phyloP scores from a whole-genome alignment of 1,140 invertebrate species.

The Pogonognathellus flavescens region DNA sequence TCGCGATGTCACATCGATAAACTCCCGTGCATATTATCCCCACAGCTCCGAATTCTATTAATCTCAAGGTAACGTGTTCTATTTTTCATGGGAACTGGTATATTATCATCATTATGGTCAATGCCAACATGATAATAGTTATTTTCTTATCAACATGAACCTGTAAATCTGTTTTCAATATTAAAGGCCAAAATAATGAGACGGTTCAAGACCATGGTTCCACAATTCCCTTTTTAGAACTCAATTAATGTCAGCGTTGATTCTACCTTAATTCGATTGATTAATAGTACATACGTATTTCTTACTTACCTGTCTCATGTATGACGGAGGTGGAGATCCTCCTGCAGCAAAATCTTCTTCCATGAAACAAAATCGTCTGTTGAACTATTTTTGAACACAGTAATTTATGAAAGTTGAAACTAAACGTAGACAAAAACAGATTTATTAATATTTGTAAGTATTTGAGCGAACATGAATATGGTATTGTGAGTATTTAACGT shows the following conservation, averaged over 20 bases:
- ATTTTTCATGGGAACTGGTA: constrained; percentile 22
- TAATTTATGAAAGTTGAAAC: too few relatives aligned
- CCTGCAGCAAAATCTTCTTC: background rate
- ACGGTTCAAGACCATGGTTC: background rate
- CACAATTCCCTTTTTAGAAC: background rate
- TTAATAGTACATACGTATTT: background rate
- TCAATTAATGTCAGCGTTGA: too few relatives aligned
- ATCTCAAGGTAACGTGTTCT: constrained; percentile 42
- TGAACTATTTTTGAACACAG: too few relatives aligned
- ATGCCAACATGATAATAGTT: background rate
- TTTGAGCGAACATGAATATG: too few relatives aligned
- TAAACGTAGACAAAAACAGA: too few relatives aligned
- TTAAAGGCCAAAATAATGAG: too few relatives aligned
- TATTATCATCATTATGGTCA: background rate
- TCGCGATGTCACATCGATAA: background rate
- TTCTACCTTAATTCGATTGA: too few relatives aligned
- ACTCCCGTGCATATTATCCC: background rate
- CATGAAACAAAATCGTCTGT: background rate
- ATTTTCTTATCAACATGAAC: too few relatives aligned
- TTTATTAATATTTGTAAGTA: too few relatives aligned
- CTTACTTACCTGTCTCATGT: constrained; percentile 24
- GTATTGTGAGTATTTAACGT: too few relatives aligned
- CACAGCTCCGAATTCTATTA: constrained; percentile 1
- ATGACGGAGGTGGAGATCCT: background rate
- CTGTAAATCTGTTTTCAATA: background rate